Evolutionary conservation across 2,113 vertebrate species (phyloP).

Genomic region (Rallus limicola): DNA sequence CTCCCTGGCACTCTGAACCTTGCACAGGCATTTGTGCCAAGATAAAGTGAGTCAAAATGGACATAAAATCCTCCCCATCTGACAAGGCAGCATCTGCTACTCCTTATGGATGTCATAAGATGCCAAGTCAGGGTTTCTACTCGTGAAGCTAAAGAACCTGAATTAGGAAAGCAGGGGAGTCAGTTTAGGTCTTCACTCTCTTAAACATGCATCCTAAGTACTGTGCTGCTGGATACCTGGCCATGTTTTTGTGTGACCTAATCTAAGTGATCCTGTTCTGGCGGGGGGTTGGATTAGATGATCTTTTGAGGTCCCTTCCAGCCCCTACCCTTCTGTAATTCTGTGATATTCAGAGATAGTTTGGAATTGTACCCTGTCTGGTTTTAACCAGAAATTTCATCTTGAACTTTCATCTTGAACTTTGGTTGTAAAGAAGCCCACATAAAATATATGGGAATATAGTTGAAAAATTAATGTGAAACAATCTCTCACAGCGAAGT

Average conservation of each 20-base stretch:
- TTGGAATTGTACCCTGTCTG: not conserved
- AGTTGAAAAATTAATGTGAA: not conserved
- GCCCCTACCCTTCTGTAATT: too few species aligned
- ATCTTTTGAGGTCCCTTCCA: too few species aligned
- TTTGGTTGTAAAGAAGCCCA: not conserved
- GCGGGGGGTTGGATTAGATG: too few species aligned
- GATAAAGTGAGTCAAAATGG: not conserved
- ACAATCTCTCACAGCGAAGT: not conserved
- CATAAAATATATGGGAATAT: not conserved
- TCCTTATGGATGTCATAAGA: not conserved
- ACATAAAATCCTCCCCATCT: not conserved
- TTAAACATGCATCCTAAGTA: not conserved
- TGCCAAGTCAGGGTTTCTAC: not conserved
- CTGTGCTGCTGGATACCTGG: too few species aligned
- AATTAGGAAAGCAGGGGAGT: not conserved
- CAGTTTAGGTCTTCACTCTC: not conserved
- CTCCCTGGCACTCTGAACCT: not conserved
- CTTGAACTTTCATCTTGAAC: not conserved
- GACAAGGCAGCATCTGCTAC: not conserved
- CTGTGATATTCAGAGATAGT: not conserved
- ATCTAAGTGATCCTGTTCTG: too few species aligned
- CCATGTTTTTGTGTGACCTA: too few species aligned
- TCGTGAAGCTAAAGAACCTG: not conserved
- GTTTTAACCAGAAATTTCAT: not conserved
- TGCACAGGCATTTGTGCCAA: not conserved